Evolutionary conservation across 2,797 vertebrate species (phyloP).

Genomic region (Nannoperca australis): DNA sequence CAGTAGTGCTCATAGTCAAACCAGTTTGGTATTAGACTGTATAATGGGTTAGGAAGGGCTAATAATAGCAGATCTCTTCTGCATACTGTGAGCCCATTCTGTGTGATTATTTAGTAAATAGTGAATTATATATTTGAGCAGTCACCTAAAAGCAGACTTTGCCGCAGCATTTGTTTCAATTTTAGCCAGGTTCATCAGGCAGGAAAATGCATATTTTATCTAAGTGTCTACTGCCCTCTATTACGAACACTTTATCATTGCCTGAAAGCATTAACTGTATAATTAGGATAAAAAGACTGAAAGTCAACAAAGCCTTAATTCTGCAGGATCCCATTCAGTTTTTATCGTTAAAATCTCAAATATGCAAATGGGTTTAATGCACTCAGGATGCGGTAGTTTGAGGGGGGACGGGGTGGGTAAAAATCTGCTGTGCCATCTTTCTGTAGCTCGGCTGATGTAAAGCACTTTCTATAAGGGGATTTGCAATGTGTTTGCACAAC

Average conservation of each 20-base stretch:
- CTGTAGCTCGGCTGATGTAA: constrained; percentile 71
- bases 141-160: constrained; percentile 51
- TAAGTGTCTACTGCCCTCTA: constrained; percentile 68
- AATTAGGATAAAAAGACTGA: constrained; percentile 77
- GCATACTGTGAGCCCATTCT: constrained; percentile 54
- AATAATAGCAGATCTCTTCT: constrained; percentile 40
- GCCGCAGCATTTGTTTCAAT: constrained; percentile 63
- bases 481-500: constrained; percentile 57
- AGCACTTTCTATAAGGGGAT: constrained; percentile 78
- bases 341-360: constrained; percentile 82
- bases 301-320: constrained; percentile 83
- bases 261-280: constrained; percentile 77
- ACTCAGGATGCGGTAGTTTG: constrained; percentile 70
- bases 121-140: constrained; percentile 55
- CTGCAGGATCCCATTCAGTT: constrained; percentile 78
- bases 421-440: constrained; percentile 83
- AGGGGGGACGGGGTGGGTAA: constrained; percentile 62
- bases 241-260: constrained; percentile 79
- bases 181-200: constrained; percentile 59
- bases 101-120: constrained; percentile 54
- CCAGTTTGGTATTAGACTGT: constrained; percentile 41
- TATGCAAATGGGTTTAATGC: constrained; percentile 84
- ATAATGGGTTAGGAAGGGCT: constrained; percentile 45
- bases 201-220: constrained; percentile 77
- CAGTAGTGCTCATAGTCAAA: constrained; percentile 42